Base-by-base conservation (phyloP, 2,113 vertebrate species). In the Calidris pygmaea region DNA sequence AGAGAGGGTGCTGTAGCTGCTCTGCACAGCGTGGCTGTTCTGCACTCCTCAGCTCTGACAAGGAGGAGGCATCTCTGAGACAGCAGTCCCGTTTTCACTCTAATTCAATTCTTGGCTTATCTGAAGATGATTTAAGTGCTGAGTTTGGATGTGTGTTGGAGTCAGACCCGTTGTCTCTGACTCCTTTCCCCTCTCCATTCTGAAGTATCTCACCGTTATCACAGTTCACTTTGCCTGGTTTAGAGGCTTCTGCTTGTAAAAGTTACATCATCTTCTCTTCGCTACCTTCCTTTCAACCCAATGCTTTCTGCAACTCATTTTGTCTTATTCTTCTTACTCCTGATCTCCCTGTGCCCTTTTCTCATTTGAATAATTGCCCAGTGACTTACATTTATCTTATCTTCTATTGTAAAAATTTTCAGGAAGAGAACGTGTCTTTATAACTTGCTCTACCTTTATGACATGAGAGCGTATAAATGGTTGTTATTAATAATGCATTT, bases 401-500 rank as follows among this genome's bases (percentile, higher is more conserved):
- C 14, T 84, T 29, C 29, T 52, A 29, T 14, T 85, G 77, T 70
- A 65, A 92, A 92, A 82, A 26, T 10, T 41, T 72, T 78, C 39
- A 67, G 35, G 58, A 94, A 53, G 60, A 85, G 13, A 87, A 81
- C 20, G n/a, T 55, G 29, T 53, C 76, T 59, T 21, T 60, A 24
- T 50, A 72, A 87, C 77, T 74, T 70, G 43, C 34, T 75, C 80
- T 68, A 41, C 56, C 3, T 56, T 89, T 86, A 87, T 72, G 73
- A 22, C 37, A 53, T 90, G 78, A 63, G 11, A 30, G 47, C 85
- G 15, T 90, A 70, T 78, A 93, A 91, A 76, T 85, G 35, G 13
- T 82, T 85, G 39, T 48, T 96, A 70, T 95, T 87, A 96, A 73
- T 85, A 95, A 89, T 87, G 32, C 14, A 91, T 62, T 53, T 45